A percentile compares a stretch with the other conserved stretches of the same genome.
These are phyloP conservation scores for Heliconius sara DNA, from an alignment of 2,888 invertebrate genomes.

Conservation along the genomic window DNA sequence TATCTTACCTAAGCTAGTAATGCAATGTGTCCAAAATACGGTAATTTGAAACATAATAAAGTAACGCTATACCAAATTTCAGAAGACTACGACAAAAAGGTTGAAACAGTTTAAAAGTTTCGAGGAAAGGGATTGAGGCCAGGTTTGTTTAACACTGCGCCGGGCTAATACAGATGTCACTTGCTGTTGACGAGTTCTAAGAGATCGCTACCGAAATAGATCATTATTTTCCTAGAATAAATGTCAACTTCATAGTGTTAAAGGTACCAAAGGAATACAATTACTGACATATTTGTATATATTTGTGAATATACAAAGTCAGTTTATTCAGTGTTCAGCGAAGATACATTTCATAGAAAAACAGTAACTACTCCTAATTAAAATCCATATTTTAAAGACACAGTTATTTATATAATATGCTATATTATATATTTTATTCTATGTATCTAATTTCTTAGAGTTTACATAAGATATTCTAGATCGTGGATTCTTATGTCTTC, in stretches of 20 bases:
- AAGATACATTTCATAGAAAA: not conserved
- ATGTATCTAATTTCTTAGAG: too few species aligned
- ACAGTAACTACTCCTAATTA: too few species aligned
- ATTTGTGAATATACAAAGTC: too few species aligned
- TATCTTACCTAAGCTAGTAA: not conserved
- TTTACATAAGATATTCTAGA: too few species aligned
- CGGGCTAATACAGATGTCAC: constrained; percentile 72
- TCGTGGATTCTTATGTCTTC: too few species aligned
- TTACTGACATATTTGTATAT: not conserved
- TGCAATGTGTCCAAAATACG: not conserved
- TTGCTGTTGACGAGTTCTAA: constrained; percentile 60
- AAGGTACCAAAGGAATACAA: not conserved
- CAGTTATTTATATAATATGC: too few species aligned
- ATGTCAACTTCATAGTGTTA: not conserved
- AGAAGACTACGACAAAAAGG: constrained; percentile 56
- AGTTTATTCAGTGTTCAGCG: not conserved
- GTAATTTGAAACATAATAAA: not conserved
- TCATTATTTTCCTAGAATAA: constrained; percentile 33
- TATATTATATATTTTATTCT: too few species aligned
- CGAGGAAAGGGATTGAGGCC: constrained; percentile 75
- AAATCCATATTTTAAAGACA: too few species aligned
- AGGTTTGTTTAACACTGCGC: constrained; percentile 73
- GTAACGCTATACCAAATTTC: not conserved
- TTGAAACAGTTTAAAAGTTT: constrained; percentile 72
- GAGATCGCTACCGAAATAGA: constrained; percentile 64